Percentiles rank a stretch among this genome's conserved stretches.
Conservation (phyloP, 1,140 invertebrate species). For the Trachymyrmex cornetzi region DNA sequence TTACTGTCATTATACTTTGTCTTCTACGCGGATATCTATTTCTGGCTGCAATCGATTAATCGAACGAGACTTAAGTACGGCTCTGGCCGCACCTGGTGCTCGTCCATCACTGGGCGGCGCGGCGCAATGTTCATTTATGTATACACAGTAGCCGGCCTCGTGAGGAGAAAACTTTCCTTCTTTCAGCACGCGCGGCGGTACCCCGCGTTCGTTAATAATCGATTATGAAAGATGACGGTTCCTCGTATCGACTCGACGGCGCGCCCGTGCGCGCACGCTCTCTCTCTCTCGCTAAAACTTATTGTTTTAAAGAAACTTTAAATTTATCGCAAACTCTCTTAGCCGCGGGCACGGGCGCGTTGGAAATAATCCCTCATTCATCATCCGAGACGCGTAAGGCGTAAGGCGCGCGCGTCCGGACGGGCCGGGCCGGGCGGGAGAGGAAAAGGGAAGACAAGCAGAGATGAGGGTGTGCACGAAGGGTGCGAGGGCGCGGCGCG, state of each 20-base stretch:
- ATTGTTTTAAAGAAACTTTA: slow-evolving; percentile 82
- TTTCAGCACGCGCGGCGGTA: slow-evolving; percentile 72
- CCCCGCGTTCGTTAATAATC: slow-evolving; percentile 83
- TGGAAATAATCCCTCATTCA: slow-evolving; percentile 81
- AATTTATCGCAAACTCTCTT: slow-evolving; percentile 82
- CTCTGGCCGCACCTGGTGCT: slow-evolving; percentile 76
- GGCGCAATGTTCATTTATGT: slow-evolving; percentile 71
- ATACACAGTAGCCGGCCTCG: slow-evolving; percentile 68
- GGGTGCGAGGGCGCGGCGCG: neutral
- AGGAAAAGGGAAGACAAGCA: neutral
- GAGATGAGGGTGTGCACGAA: slow-evolving; percentile 29
- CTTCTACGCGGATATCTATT: slow-evolving; percentile 64
- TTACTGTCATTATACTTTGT: slow-evolving; percentile 63
- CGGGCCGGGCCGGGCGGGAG: neutral
- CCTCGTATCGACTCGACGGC: slow-evolving; percentile 75
- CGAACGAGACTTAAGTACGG: slow-evolving; percentile 77
- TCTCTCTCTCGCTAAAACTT: slow-evolving; percentile 75
- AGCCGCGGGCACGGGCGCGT: slow-evolving; percentile 61
- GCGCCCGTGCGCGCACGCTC: slow-evolving; percentile 32
- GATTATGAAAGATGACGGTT: slow-evolving; percentile 83
- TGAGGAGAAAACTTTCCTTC: slow-evolving; percentile 76
- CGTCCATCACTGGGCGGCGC: slow-evolving; percentile 72
- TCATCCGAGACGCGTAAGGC: slow-evolving; percentile 75
- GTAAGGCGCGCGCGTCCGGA: slow-evolving; percentile 27
- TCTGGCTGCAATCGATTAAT: slow-evolving; percentile 77